phyloP scores from a whole-genome alignment of 2,888 invertebrate genomes.

The Lasioglossum vierecki region DNA sequence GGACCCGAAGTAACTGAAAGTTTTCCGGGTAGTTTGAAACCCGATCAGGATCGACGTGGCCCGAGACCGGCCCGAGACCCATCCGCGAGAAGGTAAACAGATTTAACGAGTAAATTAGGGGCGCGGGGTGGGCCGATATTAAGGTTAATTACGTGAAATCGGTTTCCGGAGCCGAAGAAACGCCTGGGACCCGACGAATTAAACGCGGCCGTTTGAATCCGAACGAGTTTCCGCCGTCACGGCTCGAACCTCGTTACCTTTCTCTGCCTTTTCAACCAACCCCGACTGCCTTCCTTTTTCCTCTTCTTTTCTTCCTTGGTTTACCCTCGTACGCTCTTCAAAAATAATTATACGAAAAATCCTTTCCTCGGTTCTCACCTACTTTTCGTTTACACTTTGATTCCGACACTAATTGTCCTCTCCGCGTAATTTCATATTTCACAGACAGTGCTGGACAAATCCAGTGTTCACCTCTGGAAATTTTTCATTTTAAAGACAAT shows the following conservation, averaged over 20 bases:
- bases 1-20: slow-evolving; percentile 1
- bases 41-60: slow-evolving; percentile 14
- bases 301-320: background rate
- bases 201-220: background rate
- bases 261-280: background rate
- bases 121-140: background rate
- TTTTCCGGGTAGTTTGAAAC: slow-evolving; percentile 3
- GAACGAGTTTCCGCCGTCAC: background rate
- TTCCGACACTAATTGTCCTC: background rate
- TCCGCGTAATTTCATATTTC: background rate
- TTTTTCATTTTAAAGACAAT: too few species aligned
- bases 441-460: background rate
- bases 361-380: background rate
- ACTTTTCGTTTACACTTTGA: background rate
- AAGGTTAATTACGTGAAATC: slow-evolving; percentile 9
- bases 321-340: background rate
- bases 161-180: background rate
- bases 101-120: background rate
- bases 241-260: slow-evolving; percentile 3
- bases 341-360: background rate
- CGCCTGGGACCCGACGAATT: background rate
- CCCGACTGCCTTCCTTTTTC: background rate
- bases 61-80: background rate
- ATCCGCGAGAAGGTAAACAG: slow-evolving; percentile 20
- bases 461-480: background rate